A percentile compares a stretch with the other conserved stretches of the same genome.
phyloP scores from a whole-genome alignment of 2,797 vertebrate species.

The Petrocephalus schoutedeni region DNA sequence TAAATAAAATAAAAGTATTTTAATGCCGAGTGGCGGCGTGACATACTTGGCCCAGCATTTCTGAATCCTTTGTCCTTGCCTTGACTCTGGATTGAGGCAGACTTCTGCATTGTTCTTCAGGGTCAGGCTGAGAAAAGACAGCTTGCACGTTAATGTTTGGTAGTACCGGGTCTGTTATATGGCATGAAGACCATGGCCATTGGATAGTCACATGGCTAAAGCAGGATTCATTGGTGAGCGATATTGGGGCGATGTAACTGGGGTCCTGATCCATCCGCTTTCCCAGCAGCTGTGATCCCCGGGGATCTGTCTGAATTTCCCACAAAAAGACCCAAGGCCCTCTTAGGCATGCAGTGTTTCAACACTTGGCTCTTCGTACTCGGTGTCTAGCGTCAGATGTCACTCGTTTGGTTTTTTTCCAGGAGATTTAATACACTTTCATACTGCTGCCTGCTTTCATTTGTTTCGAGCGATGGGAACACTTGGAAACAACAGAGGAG shows the following conservation, averaged over 20 bases:
- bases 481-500: not conserved
- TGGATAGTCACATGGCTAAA: not conserved
- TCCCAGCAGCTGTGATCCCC: not conserved
- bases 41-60: constrained; percentile 41
- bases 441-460: not conserved
- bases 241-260: not conserved
- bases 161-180: not conserved
- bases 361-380: not conserved
- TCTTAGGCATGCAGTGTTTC: not conserved
- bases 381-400: not conserved
- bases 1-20: not conserved
- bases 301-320: not conserved
- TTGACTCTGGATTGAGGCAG: constrained; percentile 36
- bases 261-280: not conserved
- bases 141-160: not conserved
- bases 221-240: not conserved
- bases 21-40: not conserved
- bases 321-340: not conserved
- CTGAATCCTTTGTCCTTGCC: constrained; percentile 31
- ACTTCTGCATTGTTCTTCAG: not conserved
- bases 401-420: not conserved
- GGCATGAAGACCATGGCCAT: not conserved
- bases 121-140: constrained; percentile 30
- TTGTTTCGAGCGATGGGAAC: not conserved
- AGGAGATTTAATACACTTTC: not conserved